Conservation (phyloP, 2,888 invertebrate species). For the Odontocolon sp. region DNA sequence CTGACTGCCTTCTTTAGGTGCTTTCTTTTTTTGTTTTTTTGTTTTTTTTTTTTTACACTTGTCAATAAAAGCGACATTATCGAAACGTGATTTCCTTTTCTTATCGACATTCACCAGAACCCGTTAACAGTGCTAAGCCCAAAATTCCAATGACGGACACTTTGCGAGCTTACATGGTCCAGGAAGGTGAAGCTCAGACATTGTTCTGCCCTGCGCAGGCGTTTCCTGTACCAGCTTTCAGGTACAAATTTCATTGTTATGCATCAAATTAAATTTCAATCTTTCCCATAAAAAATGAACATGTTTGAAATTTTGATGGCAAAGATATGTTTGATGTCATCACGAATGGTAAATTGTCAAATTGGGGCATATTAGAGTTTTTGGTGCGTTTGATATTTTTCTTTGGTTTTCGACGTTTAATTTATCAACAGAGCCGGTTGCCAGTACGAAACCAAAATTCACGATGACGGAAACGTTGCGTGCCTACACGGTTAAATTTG, state of each 20-base stretch:
- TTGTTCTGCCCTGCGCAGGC: constrained; percentile 81
- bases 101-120: constrained; percentile 81
- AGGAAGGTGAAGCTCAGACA: constrained; percentile 68
- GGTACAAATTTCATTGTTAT: constrained; percentile 74
- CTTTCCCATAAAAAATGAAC: background rate
- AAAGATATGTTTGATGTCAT: background rate
- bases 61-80: background rate
- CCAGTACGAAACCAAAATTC: constrained; percentile 82
- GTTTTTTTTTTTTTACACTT: background rate
- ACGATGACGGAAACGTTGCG: constrained; percentile 74
- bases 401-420: background rate
- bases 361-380: too few relatives aligned
- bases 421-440: constrained; percentile 84
- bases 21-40: constrained; percentile 1
- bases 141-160: constrained; percentile 82
- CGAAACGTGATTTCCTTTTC: constrained; percentile 7
- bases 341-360: too few relatives aligned
- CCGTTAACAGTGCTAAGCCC: constrained; percentile 84
- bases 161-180: constrained; percentile 58
- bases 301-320: too few relatives aligned
- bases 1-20: background rate
- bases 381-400: background rate
- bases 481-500: constrained; percentile 63
- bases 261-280: background rate
- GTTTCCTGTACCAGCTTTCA: constrained; percentile 80